These are phyloP conservation scores for Zosterops borbonicus DNA, from an alignment of 2,113 vertebrate genomes.

Conservation along the genomic window DNA sequence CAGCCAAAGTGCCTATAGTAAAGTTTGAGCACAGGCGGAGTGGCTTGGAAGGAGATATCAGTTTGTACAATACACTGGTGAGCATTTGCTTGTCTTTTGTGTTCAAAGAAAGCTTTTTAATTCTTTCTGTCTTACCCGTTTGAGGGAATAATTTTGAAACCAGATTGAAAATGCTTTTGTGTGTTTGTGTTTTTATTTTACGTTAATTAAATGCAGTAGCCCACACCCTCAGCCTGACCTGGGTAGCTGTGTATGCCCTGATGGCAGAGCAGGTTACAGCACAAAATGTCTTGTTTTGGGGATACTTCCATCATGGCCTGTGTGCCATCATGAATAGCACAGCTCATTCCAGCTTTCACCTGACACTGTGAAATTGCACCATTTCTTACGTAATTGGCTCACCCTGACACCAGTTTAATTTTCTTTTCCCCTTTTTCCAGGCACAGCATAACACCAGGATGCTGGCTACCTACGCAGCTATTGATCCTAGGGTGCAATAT, in stretches of 20 bases:
- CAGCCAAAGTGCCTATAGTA: conserved; percentile 99
- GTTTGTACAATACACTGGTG: conserved; percentile 97
- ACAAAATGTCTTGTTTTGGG: not conserved
- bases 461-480: conserved; percentile 93
- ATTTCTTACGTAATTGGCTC: not conserved
- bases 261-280: not conserved
- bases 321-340: not conserved
- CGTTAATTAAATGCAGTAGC: not conserved
- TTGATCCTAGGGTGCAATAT: conserved; percentile 93
- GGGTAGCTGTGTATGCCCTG: not conserved
- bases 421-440: conserved; percentile 65
- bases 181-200: not conserved
- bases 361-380: not conserved
- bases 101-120: not conserved
- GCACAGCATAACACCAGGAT: conserved; percentile 98
- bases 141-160: not conserved
- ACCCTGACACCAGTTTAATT: not conserved
- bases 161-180: not conserved
- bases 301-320: not conserved
- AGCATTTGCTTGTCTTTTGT: conserved; percentile 42
- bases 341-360: not conserved
- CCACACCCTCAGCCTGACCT: not conserved
- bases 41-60: conserved; percentile 95
- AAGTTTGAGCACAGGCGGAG: conserved; percentile 97
- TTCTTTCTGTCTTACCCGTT: not conserved